phyloP scores from a whole-genome alignment of 92 coral and sea anemone species.

The Ricordea florida region DNA sequence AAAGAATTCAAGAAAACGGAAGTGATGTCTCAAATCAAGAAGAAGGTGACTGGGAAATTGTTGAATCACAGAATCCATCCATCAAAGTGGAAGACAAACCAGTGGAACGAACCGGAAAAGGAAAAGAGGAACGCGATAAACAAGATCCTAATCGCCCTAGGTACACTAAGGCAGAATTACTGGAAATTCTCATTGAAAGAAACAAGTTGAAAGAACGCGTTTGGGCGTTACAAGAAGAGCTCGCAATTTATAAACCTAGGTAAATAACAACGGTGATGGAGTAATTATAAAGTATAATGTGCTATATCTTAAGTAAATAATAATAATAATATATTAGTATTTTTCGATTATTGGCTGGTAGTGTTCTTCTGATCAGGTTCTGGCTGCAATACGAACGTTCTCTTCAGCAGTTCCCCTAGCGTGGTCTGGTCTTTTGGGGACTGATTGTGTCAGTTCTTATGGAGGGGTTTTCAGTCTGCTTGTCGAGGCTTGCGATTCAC shows the following conservation, averaged over 20 bases:
- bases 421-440: too few relatives aligned
- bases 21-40: conserved; percentile 22
- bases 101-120: not conserved
- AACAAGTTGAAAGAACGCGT: conserved; percentile 89
- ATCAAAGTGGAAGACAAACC: not conserved
- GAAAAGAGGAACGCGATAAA: not conserved
- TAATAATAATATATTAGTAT: not conserved
- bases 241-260: conserved; percentile 83
- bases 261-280: conserved; percentile 21
- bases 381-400: not conserved
- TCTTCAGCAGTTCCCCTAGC: not conserved
- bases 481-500: too few relatives aligned
- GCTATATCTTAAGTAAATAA: too few relatives aligned
- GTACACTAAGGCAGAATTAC: conserved; percentile 91
- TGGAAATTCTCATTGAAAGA: conserved; percentile 80
- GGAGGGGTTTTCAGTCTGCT: too few relatives aligned
- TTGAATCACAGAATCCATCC: not conserved
- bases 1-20: conserved; percentile 19
- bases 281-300: not conserved
- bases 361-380: too few relatives aligned
- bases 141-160: conserved; percentile 97
- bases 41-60: conserved; percentile 24
- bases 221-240: conserved; percentile 78
- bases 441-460: too few relatives aligned
- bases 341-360: not conserved